Evolutionary conservation across 2,797 vertebrate genomes (phyloP), one percentile per base, ranked within the genome.

Genomic region (Ceyx erithaca): DNA sequence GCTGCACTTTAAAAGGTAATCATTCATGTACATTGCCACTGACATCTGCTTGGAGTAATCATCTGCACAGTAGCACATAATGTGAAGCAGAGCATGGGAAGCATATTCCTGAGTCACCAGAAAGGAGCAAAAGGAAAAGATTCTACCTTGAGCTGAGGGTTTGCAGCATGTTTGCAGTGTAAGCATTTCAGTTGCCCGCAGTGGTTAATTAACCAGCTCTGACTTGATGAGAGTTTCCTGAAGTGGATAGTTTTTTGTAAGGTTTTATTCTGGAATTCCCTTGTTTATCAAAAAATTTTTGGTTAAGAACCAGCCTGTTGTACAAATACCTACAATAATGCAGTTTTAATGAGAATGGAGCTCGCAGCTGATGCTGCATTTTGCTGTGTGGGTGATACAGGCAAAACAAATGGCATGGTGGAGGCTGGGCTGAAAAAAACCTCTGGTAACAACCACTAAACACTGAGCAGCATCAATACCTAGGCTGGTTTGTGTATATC

Each of bases 11-110:
- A 72, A 85, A 87, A 62, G 3, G 14, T 68, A 41, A 85, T 94
- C 85, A 35, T 51, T 95, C 85, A 51, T 80, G 26, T 51, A 10
- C 73, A 69, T 79, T 64, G 59, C 83, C 82, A 8, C 51, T 90
- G 92, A 63, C 89, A 87, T 85, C 93, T 95, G 92, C 89, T 87
- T 70, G 73, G 81, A 10, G 28, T 76, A 67, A 82, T 90, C 43
- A 25, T 40, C 64, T 2, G 9, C 61, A 28, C 58, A 4, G 79
- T 21, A 58, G 86, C 69, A 43, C 48, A 0, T 77, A 0, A n/a
- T 33, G 66, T 26, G 76, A 45, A 85, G 87, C 66, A 51, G 91
- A 89, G 67, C 61, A 2, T 67, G 76, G 46, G 68, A 54, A 59
- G 85, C 40, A 4, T 78, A 22, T 87, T 83, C 89, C 87, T 81